Evolutionary conservation across 53 echinoderm and acorn worm genomes (phyloP), one percentile per base, ranked within the genome.

Genomic region (Actinopyga echinites): DNA sequence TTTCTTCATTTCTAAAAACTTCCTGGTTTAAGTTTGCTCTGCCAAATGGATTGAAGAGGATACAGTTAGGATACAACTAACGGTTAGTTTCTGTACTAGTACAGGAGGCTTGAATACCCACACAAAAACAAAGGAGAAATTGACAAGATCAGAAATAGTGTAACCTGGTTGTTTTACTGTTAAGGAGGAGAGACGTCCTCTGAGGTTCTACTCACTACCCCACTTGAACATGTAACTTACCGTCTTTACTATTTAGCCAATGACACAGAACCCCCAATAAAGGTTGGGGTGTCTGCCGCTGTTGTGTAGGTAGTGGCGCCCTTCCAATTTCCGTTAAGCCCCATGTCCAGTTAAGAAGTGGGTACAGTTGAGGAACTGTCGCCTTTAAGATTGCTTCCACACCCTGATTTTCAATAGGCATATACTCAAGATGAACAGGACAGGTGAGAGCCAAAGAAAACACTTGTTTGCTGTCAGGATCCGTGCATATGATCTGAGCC

Each of bases 161-260:
- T 44, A 13, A 1, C 44, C 7, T 44, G 1, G 44, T 44, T 44
- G 8, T 9, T 44, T 44, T 44, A 44, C 10, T 44, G 7, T 44
- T 44, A 44, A 7, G 44, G 10, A 44, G 44, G 1, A 44, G 4
- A 17, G 49, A 49, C 15, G 13, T 49, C 3, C 17, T 2, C 17
- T 0, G 49, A 49, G 1, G 13, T 17, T 17, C 13, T 2, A 13
- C 40, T 8, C 15, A 17, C 49, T 15, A 49, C 17, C 6, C 49
- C 1, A 49, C 17, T 4, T 0, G 17, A 49, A 17, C 17, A 0
- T 49, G 4, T 49, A 30, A 43, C 75, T 25, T 28, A 75, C 75
- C 75, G 24, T 75, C 74, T 29, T 74, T 74, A 25, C 74, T 74
- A 23, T 75, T 75, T 29, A 75, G 24, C 75, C 75, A 75, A 24